Conservation (phyloP, 2,888 invertebrate genomes). For the Habrosyne pyritoides region DNA sequence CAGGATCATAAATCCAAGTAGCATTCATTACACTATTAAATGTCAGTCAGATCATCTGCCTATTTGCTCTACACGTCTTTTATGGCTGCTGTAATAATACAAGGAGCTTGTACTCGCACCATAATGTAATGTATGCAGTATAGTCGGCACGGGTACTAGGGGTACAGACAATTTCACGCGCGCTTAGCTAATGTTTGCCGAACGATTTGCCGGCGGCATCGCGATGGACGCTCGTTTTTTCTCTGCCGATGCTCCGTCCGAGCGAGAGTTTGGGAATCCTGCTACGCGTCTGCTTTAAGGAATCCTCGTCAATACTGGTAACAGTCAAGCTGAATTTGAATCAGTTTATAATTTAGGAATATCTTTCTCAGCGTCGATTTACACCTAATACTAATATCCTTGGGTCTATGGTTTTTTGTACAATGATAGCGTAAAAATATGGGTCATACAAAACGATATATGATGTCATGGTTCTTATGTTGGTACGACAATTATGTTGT, state of each 20-base stretch:
- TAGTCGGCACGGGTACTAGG: slow-evolving; percentile 46
- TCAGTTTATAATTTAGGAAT: no score
- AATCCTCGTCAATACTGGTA: slow-evolving; percentile 7
- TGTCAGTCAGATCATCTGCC: background rate
- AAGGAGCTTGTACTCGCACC: slow-evolving; percentile 42
- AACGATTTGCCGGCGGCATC: slow-evolving; percentile 68
- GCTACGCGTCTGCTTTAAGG: slow-evolving; percentile 22
- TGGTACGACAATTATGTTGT: no score
- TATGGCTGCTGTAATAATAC: slow-evolving; percentile 37
- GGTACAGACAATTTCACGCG: slow-evolving; percentile 74
- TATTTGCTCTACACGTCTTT: slow-evolving; percentile 34
- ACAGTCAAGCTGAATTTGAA: no score
- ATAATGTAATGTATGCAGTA: slow-evolving; percentile 59
- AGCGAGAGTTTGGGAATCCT: slow-evolving; percentile 33
- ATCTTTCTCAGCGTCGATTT: no score
- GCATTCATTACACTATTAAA: background rate
- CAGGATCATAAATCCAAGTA: background rate
- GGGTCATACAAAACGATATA: background rate
- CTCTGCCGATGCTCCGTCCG: slow-evolving; percentile 38
- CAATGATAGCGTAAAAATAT: background rate
- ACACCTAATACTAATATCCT: no score
- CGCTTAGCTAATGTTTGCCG: slow-evolving; percentile 75
- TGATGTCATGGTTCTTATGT: no score
- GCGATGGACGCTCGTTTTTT: slow-evolving; percentile 49
- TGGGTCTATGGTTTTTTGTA: no score